phyloP scores from a whole-genome alignment of 1,140 invertebrate genomes.

The Chironomus striatipennis region DNA sequence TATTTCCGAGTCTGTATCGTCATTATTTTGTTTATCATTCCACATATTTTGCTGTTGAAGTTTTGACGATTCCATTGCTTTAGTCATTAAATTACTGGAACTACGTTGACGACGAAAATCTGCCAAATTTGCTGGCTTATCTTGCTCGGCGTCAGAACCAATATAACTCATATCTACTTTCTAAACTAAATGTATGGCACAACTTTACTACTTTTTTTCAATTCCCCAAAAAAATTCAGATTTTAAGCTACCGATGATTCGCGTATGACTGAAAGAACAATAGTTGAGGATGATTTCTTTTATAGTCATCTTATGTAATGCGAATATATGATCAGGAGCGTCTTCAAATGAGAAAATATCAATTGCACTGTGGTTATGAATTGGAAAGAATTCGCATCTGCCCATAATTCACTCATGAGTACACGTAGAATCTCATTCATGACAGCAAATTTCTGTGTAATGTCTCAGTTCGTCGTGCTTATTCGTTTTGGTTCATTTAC shows the following conservation, averaged over 20 bases:
- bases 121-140: conserved; percentile 28
- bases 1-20: conserved; percentile 55
- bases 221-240: not conserved
- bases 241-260: conserved; percentile 4
- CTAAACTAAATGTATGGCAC: not conserved
- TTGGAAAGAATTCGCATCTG: not conserved
- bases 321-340: not conserved
- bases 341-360: not conserved
- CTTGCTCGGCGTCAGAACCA: conserved; percentile 38
- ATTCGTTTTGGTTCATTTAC: not conserved
- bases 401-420: not conserved
- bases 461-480: not conserved
- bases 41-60: conserved; percentile 35
- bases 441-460: not conserved
- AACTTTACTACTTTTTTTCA: not conserved
- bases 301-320: not conserved
- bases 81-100: conserved; percentile 33
- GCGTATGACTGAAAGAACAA: conserved; percentile 2
- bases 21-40: conserved; percentile 41
- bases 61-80: conserved; percentile 37
- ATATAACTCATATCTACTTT: conserved; percentile 34
- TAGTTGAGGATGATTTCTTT: not conserved
- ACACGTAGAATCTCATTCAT: conserved; percentile 7
- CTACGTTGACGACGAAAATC: conserved; percentile 35
- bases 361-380: not conserved